phyloP scores from a whole-genome alignment of 2,797 vertebrate species.

The Onychomys torridus region DNA sequence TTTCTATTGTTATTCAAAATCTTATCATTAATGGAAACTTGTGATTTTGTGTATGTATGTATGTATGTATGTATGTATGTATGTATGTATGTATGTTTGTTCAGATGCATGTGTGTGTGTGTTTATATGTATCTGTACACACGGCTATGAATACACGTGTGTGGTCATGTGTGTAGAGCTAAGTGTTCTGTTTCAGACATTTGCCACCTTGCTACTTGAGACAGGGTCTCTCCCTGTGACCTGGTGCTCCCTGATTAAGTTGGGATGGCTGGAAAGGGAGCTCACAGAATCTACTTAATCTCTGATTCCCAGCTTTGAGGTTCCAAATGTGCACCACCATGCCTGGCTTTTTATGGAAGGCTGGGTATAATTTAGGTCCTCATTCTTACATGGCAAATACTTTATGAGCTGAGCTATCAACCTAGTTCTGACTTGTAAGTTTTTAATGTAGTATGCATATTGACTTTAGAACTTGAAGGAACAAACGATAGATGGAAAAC shows the following conservation, averaged over 20 bases:
- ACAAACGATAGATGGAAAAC: not conserved
- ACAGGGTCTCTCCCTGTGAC: not conserved
- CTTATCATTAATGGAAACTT: constrained; percentile 11
- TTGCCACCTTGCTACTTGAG: too few species aligned
- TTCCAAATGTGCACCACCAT: not conserved
- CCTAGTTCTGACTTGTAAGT: not conserved
- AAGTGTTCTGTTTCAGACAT: not conserved
- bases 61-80: not conserved
- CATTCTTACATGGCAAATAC: not conserved
- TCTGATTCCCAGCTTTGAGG: not conserved
- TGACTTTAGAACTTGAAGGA: constrained; percentile 3
- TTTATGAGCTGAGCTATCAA: not conserved
- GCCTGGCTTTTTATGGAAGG: not conserved
- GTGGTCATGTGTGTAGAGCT: not conserved
- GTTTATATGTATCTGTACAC: not conserved
- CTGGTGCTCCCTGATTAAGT: too few species aligned
- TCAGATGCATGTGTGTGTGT: too few species aligned
- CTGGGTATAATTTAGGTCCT: not conserved
- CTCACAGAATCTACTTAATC: not conserved
- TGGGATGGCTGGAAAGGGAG: not conserved
- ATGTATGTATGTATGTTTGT: not conserved
- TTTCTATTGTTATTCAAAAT: not conserved
- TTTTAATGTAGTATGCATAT: constrained; percentile 11
- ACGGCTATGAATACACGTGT: not conserved
- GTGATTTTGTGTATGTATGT: not conserved